Base-by-base conservation (phyloP, 92 coral and sea anemone species). In the Anthopleura xanthogrammica region DNA sequence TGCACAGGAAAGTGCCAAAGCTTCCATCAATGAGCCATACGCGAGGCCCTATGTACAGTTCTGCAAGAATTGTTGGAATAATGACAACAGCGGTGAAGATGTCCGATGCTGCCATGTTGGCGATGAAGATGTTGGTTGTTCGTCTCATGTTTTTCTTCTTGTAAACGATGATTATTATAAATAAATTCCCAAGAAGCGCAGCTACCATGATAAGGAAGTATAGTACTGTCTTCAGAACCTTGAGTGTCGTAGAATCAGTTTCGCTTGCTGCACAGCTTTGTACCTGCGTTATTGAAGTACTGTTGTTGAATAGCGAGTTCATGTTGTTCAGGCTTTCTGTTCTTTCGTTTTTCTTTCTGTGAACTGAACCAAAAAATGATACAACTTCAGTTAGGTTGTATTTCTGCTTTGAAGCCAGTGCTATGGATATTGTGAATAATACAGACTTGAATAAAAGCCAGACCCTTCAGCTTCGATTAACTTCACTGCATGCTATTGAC, bases 81-180 rank as follows among this genome's bases (percentile, higher is more conserved):
- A 71, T 55, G 1, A 76, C 70, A 7, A 85, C 39, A 41, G 77
- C 85, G 65, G 76, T 80, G 16, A 80, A 48, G 9, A 88, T 84
- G 40, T 88, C 91, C 0, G 91, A 88, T 55, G 75, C 82, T 43
- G 91, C 86, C 91, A 88, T 88, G 79, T 85, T 88, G 56, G 85
- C 86, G 41, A 88, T 88, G 48, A 88, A 77, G 12, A 88, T 76
- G 85, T 88, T 88, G 7, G 86, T 88, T 16, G 80, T 85, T 39
- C 79, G 80, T 42, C 91, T 78, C 82, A 88, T 19, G 14, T 24
- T 84, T 46, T 74, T 72, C 66, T 80, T 88, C 70, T 68, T 80
- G 79, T 80, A 80, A 56, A 88, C 77, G 57, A 88, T 76, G 24
- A 78, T 75, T 0, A 88, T 65, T 13, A 88, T 72, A 6, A 84